Percentiles rank a stretch among this genome's conserved stretches.
These are phyloP conservation scores for Bradysia coprophila DNA, from an alignment of 1,140 invertebrate genomes.

Conservation along the genomic window DNA sequence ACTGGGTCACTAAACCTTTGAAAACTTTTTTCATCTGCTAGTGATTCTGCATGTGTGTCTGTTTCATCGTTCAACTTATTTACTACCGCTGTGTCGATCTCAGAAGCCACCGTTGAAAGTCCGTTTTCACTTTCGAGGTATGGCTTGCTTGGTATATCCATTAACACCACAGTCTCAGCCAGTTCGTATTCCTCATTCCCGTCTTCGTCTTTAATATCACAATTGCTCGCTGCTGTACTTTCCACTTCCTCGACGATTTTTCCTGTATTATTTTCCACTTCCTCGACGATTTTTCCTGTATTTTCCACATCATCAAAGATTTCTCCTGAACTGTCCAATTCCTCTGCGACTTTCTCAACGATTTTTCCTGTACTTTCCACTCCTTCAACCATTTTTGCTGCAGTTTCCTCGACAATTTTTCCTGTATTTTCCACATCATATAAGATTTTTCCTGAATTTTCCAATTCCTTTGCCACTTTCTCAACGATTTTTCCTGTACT, in stretches of 20 bases:
- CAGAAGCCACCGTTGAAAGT: too few relatives aligned
- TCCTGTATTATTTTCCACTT: neutral
- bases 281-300: neutral
- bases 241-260: neutral
- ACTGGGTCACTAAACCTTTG: neutral
- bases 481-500: too few relatives aligned
- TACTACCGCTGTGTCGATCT: neutral
- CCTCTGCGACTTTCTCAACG: neutral
- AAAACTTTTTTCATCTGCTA: neutral
- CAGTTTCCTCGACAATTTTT: neutral
- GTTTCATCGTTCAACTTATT: too few relatives aligned
- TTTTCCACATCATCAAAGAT: neutral
- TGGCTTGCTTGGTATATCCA: too few relatives aligned
- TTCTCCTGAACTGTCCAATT: neutral
- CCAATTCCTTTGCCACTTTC: too few relatives aligned
- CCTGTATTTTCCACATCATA: neutral
- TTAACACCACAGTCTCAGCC: too few relatives aligned
- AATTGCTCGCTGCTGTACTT: too few relatives aligned
- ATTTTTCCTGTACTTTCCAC: neutral
- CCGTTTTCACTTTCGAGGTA: too few relatives aligned
- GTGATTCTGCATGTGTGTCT: too few relatives aligned
- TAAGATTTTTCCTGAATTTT: neutral
- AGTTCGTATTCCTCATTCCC: too few relatives aligned
- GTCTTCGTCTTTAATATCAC: too few relatives aligned
- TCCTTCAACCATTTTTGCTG: too few relatives aligned